Evolutionary conservation across 2,113 vertebrate genomes (phyloP), one percentile per base, ranked within the genome.

Genomic region (Hippopotamus amphibius): DNA sequence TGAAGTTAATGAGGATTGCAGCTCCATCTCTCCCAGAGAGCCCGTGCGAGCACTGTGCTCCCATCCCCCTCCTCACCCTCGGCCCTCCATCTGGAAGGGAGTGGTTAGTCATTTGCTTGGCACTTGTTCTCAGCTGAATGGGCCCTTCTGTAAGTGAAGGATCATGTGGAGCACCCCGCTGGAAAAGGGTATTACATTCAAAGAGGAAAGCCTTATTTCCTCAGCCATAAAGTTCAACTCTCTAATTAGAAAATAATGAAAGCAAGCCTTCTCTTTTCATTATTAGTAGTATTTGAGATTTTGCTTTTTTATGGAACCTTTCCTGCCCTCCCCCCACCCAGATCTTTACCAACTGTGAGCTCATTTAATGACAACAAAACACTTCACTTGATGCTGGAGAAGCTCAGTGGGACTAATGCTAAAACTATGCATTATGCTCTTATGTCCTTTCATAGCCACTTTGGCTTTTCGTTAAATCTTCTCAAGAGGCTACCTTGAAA

Each of bases 281-380:
- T 94, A 92, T 37, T 95, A 90, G 83, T 68, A 76, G 90, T 88
- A 90, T 68, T 94, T 82, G 65, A 88, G n/a, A 89, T 87, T 93
- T 77, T 53, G 16, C 50, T 94, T 77, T 77, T 95, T 61, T 85
- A 22, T 94, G 43, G 85, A 94, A 72, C 7, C n/a, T 74, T 83
- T 86, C 33, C 28, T 82, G 90, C 66, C 88, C 76, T 88, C 33
- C 66, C 88, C 22, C 19, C 0, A 9, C 85, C 76, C 50, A 95
- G 94, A 97, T 93, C 93, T 91, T 94, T 94, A 95, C 93, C 93
- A 96, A 94, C 97, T 97, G 94, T 93, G 96, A 97, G 81, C 63
- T 97, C 57, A 93, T 91, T 97, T 97, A 94, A 93, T 94, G 86
- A 97, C 97, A 98, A 97, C 95, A 97, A 96, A 97, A 87, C 57